These are phyloP conservation scores for Myanophis thanlyinensis DNA, from an alignment of 2,113 vertebrate genomes.

Conservation along the genomic window DNA sequence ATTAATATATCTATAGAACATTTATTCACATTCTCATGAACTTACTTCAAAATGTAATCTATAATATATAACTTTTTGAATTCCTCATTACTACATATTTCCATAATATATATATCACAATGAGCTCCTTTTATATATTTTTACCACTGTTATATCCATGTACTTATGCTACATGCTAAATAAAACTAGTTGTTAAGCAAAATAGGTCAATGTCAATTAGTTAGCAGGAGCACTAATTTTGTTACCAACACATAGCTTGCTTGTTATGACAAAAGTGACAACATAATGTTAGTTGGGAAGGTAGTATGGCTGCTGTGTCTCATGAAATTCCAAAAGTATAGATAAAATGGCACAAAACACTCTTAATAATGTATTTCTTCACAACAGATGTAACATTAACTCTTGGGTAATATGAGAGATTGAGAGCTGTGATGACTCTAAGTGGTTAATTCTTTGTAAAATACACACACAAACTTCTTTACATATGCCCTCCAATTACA, in stretches of 20 bases:
- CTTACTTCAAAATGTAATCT: too few species aligned
- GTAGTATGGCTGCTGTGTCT: neutral
- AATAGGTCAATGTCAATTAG: neutral
- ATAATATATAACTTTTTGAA: too few species aligned
- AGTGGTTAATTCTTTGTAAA: neutral
- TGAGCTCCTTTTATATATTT: too few species aligned
- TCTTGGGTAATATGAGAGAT: neutral
- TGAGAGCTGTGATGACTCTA: neutral
- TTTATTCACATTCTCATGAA: neutral
- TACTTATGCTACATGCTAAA: too few species aligned
- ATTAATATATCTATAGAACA: neutral
- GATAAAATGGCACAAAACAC: neutral
- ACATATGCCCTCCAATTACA: neutral
- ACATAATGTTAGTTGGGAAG: neutral
- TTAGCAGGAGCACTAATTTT: neutral
- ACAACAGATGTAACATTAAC: neutral
- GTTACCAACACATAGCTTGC: neutral
- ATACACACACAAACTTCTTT: neutral
- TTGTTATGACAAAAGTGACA: neutral
- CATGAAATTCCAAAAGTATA: neutral
- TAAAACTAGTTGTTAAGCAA: neutral
- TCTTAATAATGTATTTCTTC: neutral
- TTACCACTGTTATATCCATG: too few species aligned
- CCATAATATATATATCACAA: too few species aligned
- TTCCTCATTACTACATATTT: too few species aligned